A percentile compares a stretch with the other conserved stretches of the same genome.
Evolutionary conservation across 2,797 vertebrate species (phyloP).

Genomic region (Megalops cyprinoides): DNA sequence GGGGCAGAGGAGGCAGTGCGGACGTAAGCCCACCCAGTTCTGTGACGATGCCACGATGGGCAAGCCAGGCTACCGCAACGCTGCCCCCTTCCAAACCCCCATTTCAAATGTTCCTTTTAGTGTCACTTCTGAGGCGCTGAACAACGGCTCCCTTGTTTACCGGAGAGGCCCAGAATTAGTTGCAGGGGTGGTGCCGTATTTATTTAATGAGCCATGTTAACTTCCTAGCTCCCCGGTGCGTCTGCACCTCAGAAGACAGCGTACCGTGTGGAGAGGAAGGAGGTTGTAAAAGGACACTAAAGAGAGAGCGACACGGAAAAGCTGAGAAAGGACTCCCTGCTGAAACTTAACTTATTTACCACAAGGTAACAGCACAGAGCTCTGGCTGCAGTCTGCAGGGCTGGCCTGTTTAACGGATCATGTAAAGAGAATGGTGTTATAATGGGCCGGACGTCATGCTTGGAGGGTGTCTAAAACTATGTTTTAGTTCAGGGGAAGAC

Average conservation of each 20-base stretch:
- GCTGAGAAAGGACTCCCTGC: constrained; percentile 42
- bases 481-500: not conserved
- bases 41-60: not conserved
- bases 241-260: constrained; percentile 57
- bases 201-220: constrained; percentile 72
- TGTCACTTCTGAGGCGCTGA: constrained; percentile 58
- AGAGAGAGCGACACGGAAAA: constrained; percentile 48
- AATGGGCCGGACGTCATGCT: no score
- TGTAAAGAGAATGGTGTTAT: no score
- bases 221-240: constrained; percentile 69
- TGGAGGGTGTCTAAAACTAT: no score
- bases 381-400: no score
- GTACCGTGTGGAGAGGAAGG: constrained; percentile 66
- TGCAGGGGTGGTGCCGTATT: constrained; percentile 48
- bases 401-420: no score
- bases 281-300: constrained; percentile 73
- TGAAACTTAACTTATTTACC: constrained; percentile 56
- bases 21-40: not conserved
- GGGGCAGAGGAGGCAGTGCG: not conserved
- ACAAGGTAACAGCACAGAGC: not conserved
- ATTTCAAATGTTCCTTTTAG: constrained; percentile 45
- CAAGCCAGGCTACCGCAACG: not conserved
- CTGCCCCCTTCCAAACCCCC: not conserved
- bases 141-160: constrained; percentile 72
- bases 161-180: constrained; percentile 50